Evolutionary conservation across 2,113 vertebrate genomes (phyloP), one percentile per base, ranked within the genome.

Genomic region (Lanius collurio): DNA sequence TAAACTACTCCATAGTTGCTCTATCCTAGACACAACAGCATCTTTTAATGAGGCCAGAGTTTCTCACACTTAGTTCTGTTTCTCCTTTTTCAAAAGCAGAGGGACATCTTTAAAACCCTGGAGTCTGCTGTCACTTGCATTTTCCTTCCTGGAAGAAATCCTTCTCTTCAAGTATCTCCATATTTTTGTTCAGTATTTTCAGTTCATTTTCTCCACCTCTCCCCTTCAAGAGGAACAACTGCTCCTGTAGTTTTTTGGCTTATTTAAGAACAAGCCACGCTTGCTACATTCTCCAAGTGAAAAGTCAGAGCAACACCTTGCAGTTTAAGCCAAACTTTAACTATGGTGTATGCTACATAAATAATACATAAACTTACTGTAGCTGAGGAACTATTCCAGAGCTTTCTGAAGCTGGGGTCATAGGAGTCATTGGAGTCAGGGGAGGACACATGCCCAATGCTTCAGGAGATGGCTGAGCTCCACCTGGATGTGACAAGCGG

Each of bases 301-400:
- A 24, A 64, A 79, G 5, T 30, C 41, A 60, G 81, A 87, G 52
- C 52, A 74, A 4, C n/a, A 53, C 68, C 24, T 44, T 7, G 7
- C 53, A 41, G 15, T 52, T 35, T 47, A 49, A 86, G 53, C 11
- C 26, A 65, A 73, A 53, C 28, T 22, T 7, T 15, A 7, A 17
- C 35, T 55, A 2, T 23, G 44, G 9, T 11, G 18, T 7, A 11
- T 7, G 7, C 26, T 28, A 9, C 23, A 13, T 35, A 39, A 22
- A 41, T 14, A 28, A 50, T 1, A 31, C 33, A 60, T 10, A 10
- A 52, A 83, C 98, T 98, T 97, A 99, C 99, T 99, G 99, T 46
- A 99, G 90, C 94, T 99, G 98, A 41, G 99, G 99, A 83, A 99
- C 98, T 95, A 99, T 99, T 90, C 98, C 99, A 77, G 99, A 99